Evolutionary conservation across 1,140 invertebrate species (phyloP), one percentile per base, ranked within the genome.

Genomic region (Euura saliciscinereae): DNA sequence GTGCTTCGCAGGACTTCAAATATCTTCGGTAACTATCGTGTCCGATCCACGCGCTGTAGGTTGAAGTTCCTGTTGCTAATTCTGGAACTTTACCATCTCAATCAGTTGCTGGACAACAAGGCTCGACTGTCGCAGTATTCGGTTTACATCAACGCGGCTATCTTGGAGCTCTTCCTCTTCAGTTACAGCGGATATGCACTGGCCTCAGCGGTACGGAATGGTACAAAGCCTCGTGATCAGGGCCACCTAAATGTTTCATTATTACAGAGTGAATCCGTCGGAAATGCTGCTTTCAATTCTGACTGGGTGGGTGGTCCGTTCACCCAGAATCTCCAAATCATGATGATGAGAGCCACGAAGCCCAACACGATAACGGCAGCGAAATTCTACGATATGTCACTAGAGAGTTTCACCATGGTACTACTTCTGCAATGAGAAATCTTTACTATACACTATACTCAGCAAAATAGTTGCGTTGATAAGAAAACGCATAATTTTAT

Each of bases 161-260:
- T 83, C 5, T 51, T 82, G 8, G 85, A 85, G 70, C 66, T 85
- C 46, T 86, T 82, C 73, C 68, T 86, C 28, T 85, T 85, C 68
- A 83, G 80, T 70, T 80, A 76, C 64, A 80, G 81, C 13, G 83
- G 83, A 6, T 68, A 83, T n/a, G 45, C 69, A 8, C 70, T 84
- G 71, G 81, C 82, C 6, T 69, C 69, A 6, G 80, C 82, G 77
- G 83, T 82, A n/a, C 73, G 64, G 72, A 13, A 45, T 5, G 64
- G 13, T 45, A 69, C 73, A 10, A 51, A 42, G 4, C 42, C 70
- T 45, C 68, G 28, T 28, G 28, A 28, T 28, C 28, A 28, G 28
- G 28, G 28, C 28, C 43, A 67, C 1, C 28, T 28, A 28, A 28
- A 28, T 28, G 28, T 5, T 45, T 66, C 44, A 7, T 13, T 11